Base-by-base conservation (phyloP, 1,140 invertebrate species). In the Bombus vancouverensis region DNA sequence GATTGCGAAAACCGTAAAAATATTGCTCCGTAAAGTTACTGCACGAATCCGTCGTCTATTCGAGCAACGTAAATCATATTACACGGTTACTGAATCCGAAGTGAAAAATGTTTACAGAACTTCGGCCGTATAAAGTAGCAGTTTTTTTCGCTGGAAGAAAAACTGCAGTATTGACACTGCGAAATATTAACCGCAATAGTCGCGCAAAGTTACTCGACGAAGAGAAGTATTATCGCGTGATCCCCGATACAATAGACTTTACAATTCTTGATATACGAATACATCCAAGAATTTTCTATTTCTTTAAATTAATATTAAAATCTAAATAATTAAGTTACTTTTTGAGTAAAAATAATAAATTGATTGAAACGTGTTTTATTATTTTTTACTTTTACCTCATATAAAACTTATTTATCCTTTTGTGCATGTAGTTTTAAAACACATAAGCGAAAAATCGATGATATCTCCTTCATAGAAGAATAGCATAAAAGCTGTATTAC, bases 51-150 rank as follows among this genome's bases (percentile, higher is more conserved):
- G 37, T 39, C 32, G 59, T 44, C 57, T 68, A 73, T 83, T 75
- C 87, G 86, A 75, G 73, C 59, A 75, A 72, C 77, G 68, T 86
- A 82, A 85, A 89, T 88, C 88, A 80, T 44, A 85, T 89, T 86
- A 88, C 53, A 65, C 66, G 62, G 59, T 74, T 78, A 65, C 66
- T 85, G 87, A 81, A 85, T 80, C 65, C 66, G 37, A 85, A 85
- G 78, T 81, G 87, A 88, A 88, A 88, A 84, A 66, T 79, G 62
- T 68, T 73, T 80, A 39, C n/a, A 65, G 83, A 76, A 74, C 44
- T 68, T n/a, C 37, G 78, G 18, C 57, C 81, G 74, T 83, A 57
- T 70, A 70, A 77, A 70, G 65, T 68, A 42, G 75, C 65, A 37
- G 28, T 57, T 65, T 47, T 25, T 32, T 9, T 32, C 65, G 65